These are phyloP conservation scores for Paramormyrops hopkinsi DNA, from an alignment of 2,797 vertebrate genomes.

Conservation along the genomic window DNA sequence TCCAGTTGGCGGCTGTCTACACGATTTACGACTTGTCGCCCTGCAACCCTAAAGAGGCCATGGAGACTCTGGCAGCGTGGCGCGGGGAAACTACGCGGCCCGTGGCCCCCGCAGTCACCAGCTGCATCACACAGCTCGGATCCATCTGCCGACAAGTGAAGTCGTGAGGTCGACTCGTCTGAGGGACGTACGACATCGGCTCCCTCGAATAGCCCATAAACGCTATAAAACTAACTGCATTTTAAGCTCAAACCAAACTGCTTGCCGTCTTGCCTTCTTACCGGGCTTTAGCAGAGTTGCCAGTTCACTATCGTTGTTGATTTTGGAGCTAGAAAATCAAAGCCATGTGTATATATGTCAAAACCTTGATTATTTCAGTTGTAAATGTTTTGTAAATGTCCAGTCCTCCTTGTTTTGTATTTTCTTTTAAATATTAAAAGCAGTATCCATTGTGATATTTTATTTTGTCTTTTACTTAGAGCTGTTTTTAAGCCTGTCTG, in stretches of 20 bases:
- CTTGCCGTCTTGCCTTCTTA: not conserved
- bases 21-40: conserved; percentile 81
- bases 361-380: not conserved
- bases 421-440: conserved; percentile 50
- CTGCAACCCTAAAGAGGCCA: conserved; percentile 71
- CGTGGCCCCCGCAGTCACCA: conserved; percentile 69
- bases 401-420: conserved; percentile 40
- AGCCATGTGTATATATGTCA: not conserved
- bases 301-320: not conserved
- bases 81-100: conserved; percentile 49
- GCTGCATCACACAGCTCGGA: conserved; percentile 70
- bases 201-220: not conserved
- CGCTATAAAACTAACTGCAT: not conserved
- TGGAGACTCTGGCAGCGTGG: conserved; percentile 74
- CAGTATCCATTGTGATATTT: not conserved
- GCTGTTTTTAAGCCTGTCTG: not conserved
- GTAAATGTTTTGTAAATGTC: conserved; percentile 43
- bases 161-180: conserved; percentile 10
- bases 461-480: not conserved
- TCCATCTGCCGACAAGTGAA: conserved; percentile 58
- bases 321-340: not conserved
- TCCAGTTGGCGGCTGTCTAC: conserved; percentile 85
- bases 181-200: not conserved
- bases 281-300: not conserved
- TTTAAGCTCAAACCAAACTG: not conserved